Evolutionary conservation across 2,113 vertebrate genomes (phyloP).

Genomic region (Xiphophorus couchianus): DNA sequence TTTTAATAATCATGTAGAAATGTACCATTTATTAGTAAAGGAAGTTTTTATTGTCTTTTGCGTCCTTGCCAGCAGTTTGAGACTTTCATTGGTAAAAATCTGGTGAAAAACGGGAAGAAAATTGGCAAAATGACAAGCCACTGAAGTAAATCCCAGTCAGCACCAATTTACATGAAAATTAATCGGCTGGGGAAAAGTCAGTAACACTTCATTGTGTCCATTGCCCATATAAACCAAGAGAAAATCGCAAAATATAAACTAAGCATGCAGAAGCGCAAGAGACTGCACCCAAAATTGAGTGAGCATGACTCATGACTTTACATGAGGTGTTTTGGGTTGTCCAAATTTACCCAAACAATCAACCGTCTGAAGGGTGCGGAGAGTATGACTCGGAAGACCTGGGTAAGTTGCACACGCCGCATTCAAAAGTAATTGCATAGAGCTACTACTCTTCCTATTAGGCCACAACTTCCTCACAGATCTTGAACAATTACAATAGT

Average conservation of each 20-base stretch:
- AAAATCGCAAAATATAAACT: not conserved
- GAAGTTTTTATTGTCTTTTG: not conserved
- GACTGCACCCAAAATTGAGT: not conserved
- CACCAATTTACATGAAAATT: not conserved
- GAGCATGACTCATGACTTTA: not conserved
- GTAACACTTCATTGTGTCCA: not conserved
- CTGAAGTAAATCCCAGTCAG: not conserved
- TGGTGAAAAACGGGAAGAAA: not conserved
- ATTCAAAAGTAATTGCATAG: not conserved
- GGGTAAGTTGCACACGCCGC: not conserved
- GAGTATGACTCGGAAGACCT: not conserved
- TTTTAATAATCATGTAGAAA: not conserved
- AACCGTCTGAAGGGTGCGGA: not conserved
- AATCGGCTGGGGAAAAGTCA: not conserved
- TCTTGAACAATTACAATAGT: not conserved
- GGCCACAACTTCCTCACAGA: not conserved
- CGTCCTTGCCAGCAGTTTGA: not conserved
- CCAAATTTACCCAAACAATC: not conserved
- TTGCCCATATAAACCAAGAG: not conserved
- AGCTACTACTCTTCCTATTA: not conserved
- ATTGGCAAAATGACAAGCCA: not conserved
- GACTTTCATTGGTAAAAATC: not conserved
- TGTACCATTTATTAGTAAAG: not conserved
- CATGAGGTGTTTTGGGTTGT: not conserved
- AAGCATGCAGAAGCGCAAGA: not conserved